Evolutionary conservation across 2,888 invertebrate genomes (phyloP), one percentile per base, ranked within the genome.

Genomic region (Macrosoma leucophasiata): DNA sequence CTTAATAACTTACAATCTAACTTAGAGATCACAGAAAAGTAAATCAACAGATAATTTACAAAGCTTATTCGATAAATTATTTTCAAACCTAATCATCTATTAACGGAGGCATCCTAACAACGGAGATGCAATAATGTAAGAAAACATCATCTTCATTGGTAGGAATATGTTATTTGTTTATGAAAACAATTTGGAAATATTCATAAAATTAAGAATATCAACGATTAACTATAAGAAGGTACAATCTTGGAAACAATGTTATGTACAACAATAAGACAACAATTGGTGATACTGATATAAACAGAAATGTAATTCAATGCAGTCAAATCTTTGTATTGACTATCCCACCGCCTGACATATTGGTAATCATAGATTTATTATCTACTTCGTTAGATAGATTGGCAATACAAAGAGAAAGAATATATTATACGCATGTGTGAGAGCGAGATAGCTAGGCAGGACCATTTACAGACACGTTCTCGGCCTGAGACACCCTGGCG

Each of bases 281-380:
- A 50, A 46, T 51, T 37, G 41, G 42, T 36, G 37, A 47, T 41
- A 39, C 48, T 36, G 37, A 47, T 41, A 39, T 50, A 41, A 36
- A 42, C 30, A 26, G 21, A 39, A 41, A 48, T 50, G 55, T 54
- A 65, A 73, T 76, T 79, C 77, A 70, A 82, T 81, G 82, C 82
- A 82, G 82, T 79, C 81, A 82, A 82, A 82, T 82, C 82, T 76
- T 69, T 62, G 53, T 55, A 58, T 60, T n/a, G n/a, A n/a, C n/a
- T n/a, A 65, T 67, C 59, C 61, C n/a, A n/a, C 65, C 62, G 58
- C 58, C 57, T 56, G 48, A 50, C 53, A 41, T n/a, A n/a, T n/a
- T n/a, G n/a, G n/a, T n/a, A n/a, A n/a, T n/a, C n/a, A n/a, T n/a
- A n/a, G n/a, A n/a, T n/a, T n/a, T n/a, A n/a, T n/a, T n/a, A n/a